Evolutionary conservation across 2,888 invertebrate species (phyloP), one percentile per base, ranked within the genome.

Genomic region (Vanessa cardui): DNA sequence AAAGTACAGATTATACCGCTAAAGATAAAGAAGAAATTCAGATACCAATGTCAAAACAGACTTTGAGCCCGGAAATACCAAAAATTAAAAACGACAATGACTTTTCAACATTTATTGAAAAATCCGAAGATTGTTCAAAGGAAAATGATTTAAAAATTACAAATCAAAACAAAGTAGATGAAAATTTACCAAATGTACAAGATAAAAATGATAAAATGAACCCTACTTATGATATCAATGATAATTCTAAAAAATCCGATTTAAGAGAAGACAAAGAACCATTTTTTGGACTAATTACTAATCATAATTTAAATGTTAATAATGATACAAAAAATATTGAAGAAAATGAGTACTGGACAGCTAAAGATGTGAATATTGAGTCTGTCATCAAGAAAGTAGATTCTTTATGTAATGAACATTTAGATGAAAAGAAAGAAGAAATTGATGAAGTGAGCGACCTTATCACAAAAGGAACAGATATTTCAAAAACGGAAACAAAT

Each of bases 301-400:
- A 63, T 69, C 67, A 71, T 68, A 66, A 64, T 64, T 68, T 75
- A 60, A 72, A 71, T 70, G 67, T 63, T 62, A 73, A 70, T 58
- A 74, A 58, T 71, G 84, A 86, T 61, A 82, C 88, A 63, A 94
- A 93, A 81, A 90, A 85, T 82, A 94, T 95, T 74, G 96, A 96
- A 77, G 96, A 96, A 80, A 95, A 94, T 77, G 96, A 96, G 82
- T 95, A 95, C 75, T 96, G 96, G 96, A 95, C 95, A 46, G 95
- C 95, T 7, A 96, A 96, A 83, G 96, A 96, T 79, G 94, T 96
- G 1, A 96, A 96, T 78, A 96, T 96, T 73, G 96, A 96, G 75
- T 96, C 96, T 21, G 96, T 97, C 2, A 96, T 97, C 71, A 96
- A 96, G 84, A 96, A 96, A 78, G 95, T 96, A 0, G 96, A 96